Percentiles rank a stretch among this genome's conserved stretches.
These are phyloP conservation scores for Acestrorhynchus altus DNA, from an alignment of 2,797 vertebrate genomes.

Conservation along the genomic window DNA sequence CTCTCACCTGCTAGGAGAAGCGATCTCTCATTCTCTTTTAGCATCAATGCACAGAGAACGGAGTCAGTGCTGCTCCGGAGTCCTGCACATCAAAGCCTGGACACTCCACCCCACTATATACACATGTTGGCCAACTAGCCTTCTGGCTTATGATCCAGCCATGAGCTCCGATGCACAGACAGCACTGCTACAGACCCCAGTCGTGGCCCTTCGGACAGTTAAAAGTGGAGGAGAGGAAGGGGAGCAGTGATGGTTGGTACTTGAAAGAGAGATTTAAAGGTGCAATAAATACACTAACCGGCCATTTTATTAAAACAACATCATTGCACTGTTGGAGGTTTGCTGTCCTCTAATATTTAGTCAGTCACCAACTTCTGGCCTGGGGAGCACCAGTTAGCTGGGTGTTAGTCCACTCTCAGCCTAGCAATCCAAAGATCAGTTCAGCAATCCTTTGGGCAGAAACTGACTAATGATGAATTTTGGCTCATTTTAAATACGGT, in stretches of 20 bases:
- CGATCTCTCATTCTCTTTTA: constrained; percentile 59
- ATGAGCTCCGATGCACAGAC: constrained; percentile 39
- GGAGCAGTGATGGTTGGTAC: constrained; percentile 34
- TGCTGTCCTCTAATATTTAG: too few species aligned
- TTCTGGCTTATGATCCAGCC: constrained; percentile 43
- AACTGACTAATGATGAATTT: too few species aligned
- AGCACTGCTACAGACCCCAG: constrained; percentile 31
- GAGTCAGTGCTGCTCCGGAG: constrained; percentile 37
- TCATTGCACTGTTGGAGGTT: too few species aligned
- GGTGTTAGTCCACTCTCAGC: too few species aligned
- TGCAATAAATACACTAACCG: not conserved
- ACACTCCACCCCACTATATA: constrained; percentile 42
- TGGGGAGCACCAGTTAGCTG: too few species aligned
- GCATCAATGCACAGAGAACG: constrained; percentile 41
- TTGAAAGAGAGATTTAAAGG: constrained; percentile 3
- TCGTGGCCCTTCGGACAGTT: constrained; percentile 42
- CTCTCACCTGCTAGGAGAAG: constrained; percentile 56
- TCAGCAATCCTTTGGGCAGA: too few species aligned
- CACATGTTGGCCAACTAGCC: constrained; percentile 46
- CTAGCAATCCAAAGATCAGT: too few species aligned
- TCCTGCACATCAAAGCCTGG: constrained; percentile 56
- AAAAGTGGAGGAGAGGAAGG: constrained; percentile 32
- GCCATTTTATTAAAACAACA: not conserved
- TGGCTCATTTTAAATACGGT: too few species aligned
- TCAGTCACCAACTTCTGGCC: too few species aligned